Conservation (phyloP, 92 coral and sea anemone species). For the Palythoa caribaeorum region DNA sequence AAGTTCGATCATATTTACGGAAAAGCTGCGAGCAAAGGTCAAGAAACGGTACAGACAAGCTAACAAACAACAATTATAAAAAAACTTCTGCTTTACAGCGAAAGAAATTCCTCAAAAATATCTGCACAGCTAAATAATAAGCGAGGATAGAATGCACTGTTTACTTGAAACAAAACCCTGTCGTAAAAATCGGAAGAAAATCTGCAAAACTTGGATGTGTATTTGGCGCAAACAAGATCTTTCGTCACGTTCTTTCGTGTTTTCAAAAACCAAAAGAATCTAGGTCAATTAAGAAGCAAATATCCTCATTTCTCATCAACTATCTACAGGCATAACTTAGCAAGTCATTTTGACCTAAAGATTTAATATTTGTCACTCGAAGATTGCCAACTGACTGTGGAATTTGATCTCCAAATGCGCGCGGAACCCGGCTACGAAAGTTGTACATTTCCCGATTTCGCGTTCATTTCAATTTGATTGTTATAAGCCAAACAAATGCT, state of each 20-base stretch:
- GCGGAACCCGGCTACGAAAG: neutral
- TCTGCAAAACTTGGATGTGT: neutral
- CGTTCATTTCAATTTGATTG: slow-evolving; percentile 23
- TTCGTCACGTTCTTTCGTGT: slow-evolving; percentile 18
- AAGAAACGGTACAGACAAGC: neutral
- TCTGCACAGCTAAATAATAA: neutral
- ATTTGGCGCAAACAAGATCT: neutral
- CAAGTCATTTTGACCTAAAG: neutral
- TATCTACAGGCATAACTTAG: neutral
- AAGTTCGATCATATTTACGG: too few species aligned
- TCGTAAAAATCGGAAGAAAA: neutral
- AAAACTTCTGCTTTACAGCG: neutral
- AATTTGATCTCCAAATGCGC: slow-evolving; percentile 19
- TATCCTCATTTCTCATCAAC: neutral
- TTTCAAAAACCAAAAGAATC: neutral
- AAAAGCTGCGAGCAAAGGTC: neutral
- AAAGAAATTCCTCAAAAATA: neutral
- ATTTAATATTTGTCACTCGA: neutral
- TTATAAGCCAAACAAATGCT: neutral
- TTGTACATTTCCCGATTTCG: neutral
- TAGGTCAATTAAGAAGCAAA: neutral
- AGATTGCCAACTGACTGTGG: slow-evolving; percentile 16
- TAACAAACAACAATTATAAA: neutral
- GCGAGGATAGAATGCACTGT: neutral
- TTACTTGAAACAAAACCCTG: neutral